Evolutionary conservation across 2,113 vertebrate species (phyloP).

Genomic region (Prunella fulvescens): DNA sequence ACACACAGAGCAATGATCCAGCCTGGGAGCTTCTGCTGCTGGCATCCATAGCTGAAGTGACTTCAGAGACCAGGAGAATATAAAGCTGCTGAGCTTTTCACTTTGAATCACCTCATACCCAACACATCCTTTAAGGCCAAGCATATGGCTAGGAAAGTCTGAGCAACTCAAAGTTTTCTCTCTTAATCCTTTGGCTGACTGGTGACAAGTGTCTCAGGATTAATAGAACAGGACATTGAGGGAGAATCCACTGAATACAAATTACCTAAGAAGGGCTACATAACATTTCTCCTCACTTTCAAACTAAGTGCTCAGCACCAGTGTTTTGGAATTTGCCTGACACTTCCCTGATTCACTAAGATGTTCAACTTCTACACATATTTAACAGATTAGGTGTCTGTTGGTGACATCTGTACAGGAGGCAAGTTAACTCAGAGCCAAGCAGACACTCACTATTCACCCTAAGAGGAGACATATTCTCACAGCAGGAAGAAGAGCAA

Average conservation of each 20-base stretch:
- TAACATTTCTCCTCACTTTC: background rate
- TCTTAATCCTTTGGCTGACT: conserved; percentile 32
- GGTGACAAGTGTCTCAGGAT: conserved; percentile 23
- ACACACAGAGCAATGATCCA: background rate
- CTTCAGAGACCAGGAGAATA: conserved; percentile 7
- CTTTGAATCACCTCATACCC: conserved; percentile 29
- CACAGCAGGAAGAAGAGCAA: background rate
- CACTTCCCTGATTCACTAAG: background rate
- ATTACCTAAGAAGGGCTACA: background rate
- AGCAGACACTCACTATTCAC: background rate
- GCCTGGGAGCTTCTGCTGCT: conserved; percentile 9
- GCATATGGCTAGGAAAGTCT: conserved; percentile 9
- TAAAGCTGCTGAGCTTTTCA: conserved; percentile 48
- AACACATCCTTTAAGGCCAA: conserved; percentile 32
- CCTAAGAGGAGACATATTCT: background rate
- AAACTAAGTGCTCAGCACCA: background rate
- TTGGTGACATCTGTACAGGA: background rate
- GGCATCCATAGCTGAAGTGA: background rate
- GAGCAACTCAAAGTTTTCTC: conserved; percentile 39
- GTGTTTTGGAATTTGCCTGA: background rate
- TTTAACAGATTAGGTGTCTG: background rate
- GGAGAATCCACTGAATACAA: conserved; percentile 25
- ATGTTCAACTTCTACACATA: background rate
- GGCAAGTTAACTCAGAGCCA: background rate
- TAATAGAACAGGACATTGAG: conserved; percentile 25